Percentiles rank a stretch among this genome's conserved stretches.
Evolutionary conservation across 2,113 vertebrate genomes (phyloP).

Genomic region (Maccullochella peelii): DNA sequence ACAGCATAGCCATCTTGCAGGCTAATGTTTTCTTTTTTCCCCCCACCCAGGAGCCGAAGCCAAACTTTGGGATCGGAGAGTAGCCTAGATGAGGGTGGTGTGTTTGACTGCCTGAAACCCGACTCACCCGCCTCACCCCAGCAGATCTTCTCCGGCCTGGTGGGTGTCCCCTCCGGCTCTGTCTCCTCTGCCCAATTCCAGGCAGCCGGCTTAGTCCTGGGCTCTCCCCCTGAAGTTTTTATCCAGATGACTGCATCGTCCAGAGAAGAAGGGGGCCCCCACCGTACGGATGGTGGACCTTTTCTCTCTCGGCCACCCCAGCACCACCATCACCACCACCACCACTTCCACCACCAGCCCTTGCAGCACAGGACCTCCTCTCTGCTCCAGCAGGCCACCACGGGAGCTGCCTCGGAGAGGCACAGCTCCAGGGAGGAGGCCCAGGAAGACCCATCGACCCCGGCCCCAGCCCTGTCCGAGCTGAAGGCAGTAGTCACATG

Average conservation of each 20-base stretch:
- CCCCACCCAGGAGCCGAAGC: constrained; percentile 87
- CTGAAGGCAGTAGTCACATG: constrained; percentile 92
- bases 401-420: constrained; percentile 81
- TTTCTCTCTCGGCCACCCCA: constrained; percentile 88
- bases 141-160: constrained; percentile 91
- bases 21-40: neutral
- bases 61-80: constrained; percentile 93
- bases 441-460: constrained; percentile 86
- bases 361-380: constrained; percentile 89
- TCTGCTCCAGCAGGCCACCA: constrained; percentile 89
- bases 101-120: constrained; percentile 95
- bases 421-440: constrained; percentile 88
- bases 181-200: constrained; percentile 90
- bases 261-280: constrained; percentile 88
- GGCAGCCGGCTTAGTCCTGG: constrained; percentile 91
- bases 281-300: constrained; percentile 84
- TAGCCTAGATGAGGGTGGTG: constrained; percentile 91
- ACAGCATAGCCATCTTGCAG: neutral
- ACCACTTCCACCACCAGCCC: constrained; percentile 89
- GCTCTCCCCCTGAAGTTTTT: constrained; percentile 92
- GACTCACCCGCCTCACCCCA: constrained; percentile 88
- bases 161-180: constrained; percentile 86
- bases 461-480: constrained; percentile 93
- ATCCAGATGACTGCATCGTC: constrained; percentile 92
- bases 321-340: constrained; percentile 87